Evolutionary conservation across 2,797 vertebrate species (phyloP), one percentile per base, ranked within the genome.

Genomic region (Manis crassicaudata): DNA sequence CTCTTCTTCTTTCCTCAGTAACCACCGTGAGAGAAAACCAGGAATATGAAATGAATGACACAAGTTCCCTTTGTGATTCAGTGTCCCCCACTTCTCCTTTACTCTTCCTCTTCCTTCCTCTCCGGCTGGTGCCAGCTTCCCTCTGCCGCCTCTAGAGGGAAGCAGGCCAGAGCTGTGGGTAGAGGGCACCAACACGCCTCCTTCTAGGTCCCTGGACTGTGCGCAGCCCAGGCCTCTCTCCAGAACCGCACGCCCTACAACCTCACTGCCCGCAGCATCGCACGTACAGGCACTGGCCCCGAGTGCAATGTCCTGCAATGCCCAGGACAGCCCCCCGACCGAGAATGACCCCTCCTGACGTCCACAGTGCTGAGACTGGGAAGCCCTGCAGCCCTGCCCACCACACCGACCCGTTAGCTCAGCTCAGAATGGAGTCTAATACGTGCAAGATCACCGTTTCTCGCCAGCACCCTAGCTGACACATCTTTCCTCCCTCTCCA

Each of bases 81-180:
- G 18, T 10, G 3, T 10, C 37, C 5, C 8, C 87, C 43, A 93
- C 96, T 97, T 96, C 96, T 52, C 72, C 84, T 94, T 97, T 73
- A 5, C 52, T 14, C 68, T 79, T 93, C 65, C 65, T 62, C 81
- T 88, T 94, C 87, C 95, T 96, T 95, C 88, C 96, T 72, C 40
- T 58, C 67, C 10, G 60, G 60, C 83, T n/a, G 6, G 32, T 2
- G 40, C 27, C 16, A 14, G 94, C 90, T 95, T 98, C 96, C 65
- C 81, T 72, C 70, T 79, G 65, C 67, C 29, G 8, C 13, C 50
- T 88, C 63, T 20, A 62, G 43, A n/a, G 87, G 65, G 58, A 95
- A 90, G 88, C 84, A 80, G 37, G 32, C 40, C 32, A 75, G 27
- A 52, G 65, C 77, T 95, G 79, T n/a, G 76, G 79, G 84, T 63